A percentile compares a stretch with the other conserved stretches of the same genome.
Evolutionary conservation across 2,797 vertebrate species (phyloP).

Genomic region (Hippopotamyrus pictus): DNA sequence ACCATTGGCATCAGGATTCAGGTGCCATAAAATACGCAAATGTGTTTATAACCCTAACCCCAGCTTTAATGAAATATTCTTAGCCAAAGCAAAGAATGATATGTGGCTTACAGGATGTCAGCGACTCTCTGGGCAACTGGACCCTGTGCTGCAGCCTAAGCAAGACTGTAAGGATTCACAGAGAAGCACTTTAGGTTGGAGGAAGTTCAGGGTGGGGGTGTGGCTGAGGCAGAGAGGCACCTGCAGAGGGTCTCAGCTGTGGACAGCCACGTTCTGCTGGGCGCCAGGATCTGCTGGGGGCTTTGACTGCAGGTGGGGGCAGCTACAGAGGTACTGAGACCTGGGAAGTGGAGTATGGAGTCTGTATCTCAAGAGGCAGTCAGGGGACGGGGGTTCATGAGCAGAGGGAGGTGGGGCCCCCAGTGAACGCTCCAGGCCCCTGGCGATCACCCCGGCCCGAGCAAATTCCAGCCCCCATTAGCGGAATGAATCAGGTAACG

Average conservation of each 20-base stretch:
- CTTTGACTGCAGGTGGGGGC: background rate
- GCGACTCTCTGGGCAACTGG: background rate
- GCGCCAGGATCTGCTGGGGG: background rate
- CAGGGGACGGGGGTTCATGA: background rate
- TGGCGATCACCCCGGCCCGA: background rate
- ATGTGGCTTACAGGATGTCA: background rate
- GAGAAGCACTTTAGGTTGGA: background rate
- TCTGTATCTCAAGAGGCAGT: background rate
- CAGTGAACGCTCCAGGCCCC: background rate
- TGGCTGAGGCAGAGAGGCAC: background rate
- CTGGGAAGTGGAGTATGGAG: background rate
- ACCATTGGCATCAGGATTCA: background rate
- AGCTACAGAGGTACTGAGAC: background rate
- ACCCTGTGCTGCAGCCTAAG: background rate
- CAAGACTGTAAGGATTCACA: background rate
- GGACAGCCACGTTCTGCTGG: background rate
- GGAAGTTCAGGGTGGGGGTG: background rate
- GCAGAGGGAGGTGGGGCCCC: background rate
- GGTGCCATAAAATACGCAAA: background rate
- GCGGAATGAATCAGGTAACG: background rate
- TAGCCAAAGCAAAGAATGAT: background rate
- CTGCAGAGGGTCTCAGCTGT: background rate
- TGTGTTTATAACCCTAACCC: background rate
- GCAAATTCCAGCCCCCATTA: background rate
- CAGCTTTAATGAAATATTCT: background rate